These are phyloP conservation scores for Chionomys nivalis DNA, from an alignment of 2,113 vertebrate genomes.

Conservation along the genomic window DNA sequence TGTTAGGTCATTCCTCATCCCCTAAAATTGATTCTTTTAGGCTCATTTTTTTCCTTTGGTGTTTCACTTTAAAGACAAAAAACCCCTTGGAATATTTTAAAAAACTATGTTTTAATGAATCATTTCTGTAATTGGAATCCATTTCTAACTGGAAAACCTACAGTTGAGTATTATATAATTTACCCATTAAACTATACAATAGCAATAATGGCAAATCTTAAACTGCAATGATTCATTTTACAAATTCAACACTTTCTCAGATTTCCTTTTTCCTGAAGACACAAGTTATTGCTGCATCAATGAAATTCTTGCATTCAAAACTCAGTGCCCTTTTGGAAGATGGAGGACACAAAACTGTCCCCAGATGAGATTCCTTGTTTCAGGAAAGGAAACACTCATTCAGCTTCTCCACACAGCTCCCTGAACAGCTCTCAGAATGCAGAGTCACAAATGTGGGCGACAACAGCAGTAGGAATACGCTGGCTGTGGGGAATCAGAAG, in stretches of 20 bases:
- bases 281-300: too few relatives aligned
- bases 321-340: neutral
- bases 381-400: neutral
- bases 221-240: too few relatives aligned
- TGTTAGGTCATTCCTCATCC: too few relatives aligned
- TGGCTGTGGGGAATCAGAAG: neutral
- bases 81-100: neutral
- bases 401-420: neutral
- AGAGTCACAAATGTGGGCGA: neutral
- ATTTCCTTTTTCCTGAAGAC: too few relatives aligned
- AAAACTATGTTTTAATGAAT: neutral
- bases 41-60: neutral
- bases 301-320: neutral
- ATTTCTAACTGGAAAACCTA: neutral
- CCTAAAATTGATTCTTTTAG: neutral
- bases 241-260: too few relatives aligned
- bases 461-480: neutral
- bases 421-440: neutral
- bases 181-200: too few relatives aligned
- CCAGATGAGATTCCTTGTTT: neutral
- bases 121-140: neutral
- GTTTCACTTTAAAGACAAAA: neutral
- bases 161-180: too few relatives aligned
- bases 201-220: too few relatives aligned
- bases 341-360: neutral